Base-by-base conservation (phyloP, 1,140 invertebrate species). In the Mactra quadrangularis region DNA sequence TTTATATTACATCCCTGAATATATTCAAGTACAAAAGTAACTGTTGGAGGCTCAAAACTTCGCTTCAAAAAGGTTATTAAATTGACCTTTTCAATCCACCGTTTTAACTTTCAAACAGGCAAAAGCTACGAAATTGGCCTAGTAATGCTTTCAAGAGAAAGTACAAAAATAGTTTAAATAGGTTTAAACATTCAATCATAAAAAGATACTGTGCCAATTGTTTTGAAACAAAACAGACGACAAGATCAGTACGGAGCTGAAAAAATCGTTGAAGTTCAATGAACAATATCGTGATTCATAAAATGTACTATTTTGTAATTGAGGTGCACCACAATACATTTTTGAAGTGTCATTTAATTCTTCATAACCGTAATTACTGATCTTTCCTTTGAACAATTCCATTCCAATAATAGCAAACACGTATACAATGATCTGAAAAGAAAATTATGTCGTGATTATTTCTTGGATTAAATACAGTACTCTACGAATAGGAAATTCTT, bases 341-440 rank as follows among this genome's bases (percentile, higher is more conserved):
- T 64, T 22, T 6, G 19, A 38, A 3, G 68, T 55, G 22, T 35
- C 29, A 22, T 62, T 74, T 0, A 55, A 47, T 33, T 74, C 78
- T 15, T 82, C 82, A 25, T 72, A 60, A 22, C 85, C 86, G 50
- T 86, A 82, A 19, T 85, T 74, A 17, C 85, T 71, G 7, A 94
- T 93, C 62, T 89, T 87, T 15, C 87, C 88, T 33, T 87, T 60
- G 87, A 94, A 94, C n/a, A 94, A 27, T 85, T 94, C 94, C 92
- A 94, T 94, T 15, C 94, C 94, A 82, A 94, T 88, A 25, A 82
- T 74, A n/a, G 79, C 79, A 62, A 74, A 82, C 17, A 75, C 45
- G 38, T 82, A 82, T 25, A 82, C 74, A 50, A 82, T 64, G 0
- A 82, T 74, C 79, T 82, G 68, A 62, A 82, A 75, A 29, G 38